A percentile compares a stretch with the other conserved stretches of the same genome.
Evolutionary conservation across 2,888 invertebrate genomes (phyloP).

Genomic region (Pyrgus malvae): DNA sequence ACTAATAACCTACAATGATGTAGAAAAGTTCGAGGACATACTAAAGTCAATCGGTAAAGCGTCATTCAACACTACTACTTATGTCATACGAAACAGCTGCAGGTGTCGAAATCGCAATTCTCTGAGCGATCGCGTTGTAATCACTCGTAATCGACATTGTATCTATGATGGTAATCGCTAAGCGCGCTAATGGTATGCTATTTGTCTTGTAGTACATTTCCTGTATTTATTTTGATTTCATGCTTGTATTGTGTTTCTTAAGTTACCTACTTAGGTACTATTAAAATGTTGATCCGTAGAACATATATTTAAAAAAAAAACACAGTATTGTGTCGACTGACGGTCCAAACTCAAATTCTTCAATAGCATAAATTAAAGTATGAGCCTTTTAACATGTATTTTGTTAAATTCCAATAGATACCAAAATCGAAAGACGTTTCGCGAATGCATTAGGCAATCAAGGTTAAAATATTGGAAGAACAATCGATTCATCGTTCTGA

Average conservation of each 20-base stretch:
- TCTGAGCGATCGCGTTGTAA: slow-evolving; percentile 10
- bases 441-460: neutral
- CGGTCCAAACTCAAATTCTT: too few relatives aligned
- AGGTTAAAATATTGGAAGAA: neutral
- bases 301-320: too few relatives aligned
- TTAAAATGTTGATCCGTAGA: too few relatives aligned
- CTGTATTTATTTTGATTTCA: slow-evolving; percentile 14
- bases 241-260: neutral
- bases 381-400: too few relatives aligned
- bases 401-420: too few relatives aligned
- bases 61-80: neutral
- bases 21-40: too few relatives aligned
- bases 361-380: too few relatives aligned
- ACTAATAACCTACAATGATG: too few relatives aligned
- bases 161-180: slow-evolving; percentile 15
- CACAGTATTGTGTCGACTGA: too few relatives aligned
- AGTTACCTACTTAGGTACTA: too few relatives aligned
- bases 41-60: neutral
- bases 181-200: slow-evolving; percentile 21
- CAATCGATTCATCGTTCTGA: neutral
- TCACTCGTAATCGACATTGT: slow-evolving; percentile 10
- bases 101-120: slow-evolving; percentile 11
- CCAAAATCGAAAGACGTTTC: neutral
- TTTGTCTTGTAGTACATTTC: slow-evolving; percentile 19
- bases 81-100: slow-evolving; percentile 1